These are phyloP conservation scores for Uromys caudimaculatus DNA, from an alignment of 2,797 vertebrate species.

Conservation along the genomic window DNA sequence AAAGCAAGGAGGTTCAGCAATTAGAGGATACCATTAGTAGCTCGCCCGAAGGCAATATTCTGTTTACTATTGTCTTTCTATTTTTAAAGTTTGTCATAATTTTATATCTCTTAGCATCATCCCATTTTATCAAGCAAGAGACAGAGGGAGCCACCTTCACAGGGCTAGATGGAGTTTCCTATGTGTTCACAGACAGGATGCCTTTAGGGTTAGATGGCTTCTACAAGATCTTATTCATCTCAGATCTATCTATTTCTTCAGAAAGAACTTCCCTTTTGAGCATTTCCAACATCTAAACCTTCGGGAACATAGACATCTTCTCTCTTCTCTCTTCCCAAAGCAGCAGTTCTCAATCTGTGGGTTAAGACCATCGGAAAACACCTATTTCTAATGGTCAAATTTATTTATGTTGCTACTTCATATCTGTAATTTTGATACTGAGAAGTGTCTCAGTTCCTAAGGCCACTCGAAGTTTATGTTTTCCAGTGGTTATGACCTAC, in stretches of 20 bases:
- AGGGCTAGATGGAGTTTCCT: not conserved
- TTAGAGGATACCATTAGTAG: conserved; percentile 42
- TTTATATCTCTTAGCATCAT: conserved; percentile 44
- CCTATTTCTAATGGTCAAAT: not conserved
- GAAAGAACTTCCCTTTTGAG: conserved; percentile 2
- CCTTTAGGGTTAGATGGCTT: not conserved
- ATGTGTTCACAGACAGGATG: not conserved
- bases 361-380: not conserved
- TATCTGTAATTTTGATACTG: not conserved
- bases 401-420: not conserved
- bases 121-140: conserved; percentile 43
- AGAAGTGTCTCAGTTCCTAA: not conserved
- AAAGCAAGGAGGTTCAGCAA: conserved; percentile 38
- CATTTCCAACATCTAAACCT: not conserved
- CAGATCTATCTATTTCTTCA: not conserved
- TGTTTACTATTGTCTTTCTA: conserved; percentile 63
- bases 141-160: not conserved
- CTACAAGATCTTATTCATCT: conserved; percentile 29
- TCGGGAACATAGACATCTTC: not conserved
- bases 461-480: not conserved
- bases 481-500: not conserved
- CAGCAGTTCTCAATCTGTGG: not conserved
- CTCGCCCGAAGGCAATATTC: conserved; percentile 46
- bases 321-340: not conserved
- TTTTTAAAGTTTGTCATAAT: conserved; percentile 67